phyloP scores from a whole-genome alignment of 2,888 invertebrate species.

The Caenorhabditis imperialis region DNA sequence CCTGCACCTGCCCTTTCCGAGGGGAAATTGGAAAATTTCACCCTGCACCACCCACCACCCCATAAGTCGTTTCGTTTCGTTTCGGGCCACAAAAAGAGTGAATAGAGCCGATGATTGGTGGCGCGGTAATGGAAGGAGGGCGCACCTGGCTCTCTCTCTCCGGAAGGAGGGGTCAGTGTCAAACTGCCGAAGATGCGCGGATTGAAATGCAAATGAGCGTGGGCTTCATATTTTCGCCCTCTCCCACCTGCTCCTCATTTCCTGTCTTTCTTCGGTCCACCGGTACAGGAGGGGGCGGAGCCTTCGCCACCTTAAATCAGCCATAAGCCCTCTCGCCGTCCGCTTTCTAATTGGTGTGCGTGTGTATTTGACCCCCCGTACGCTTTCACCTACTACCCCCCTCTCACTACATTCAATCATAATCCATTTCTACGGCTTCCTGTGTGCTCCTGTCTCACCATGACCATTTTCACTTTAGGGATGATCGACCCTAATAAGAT shows the following conservation, averaged over 20 bases:
- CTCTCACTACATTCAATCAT: background rate
- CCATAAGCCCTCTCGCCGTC: conserved; percentile 12
- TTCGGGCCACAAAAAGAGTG: no score
- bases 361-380: conserved; percentile 23
- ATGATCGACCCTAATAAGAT: conserved; percentile 26
- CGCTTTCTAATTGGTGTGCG: conserved; percentile 32
- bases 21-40: no score
- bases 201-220: no score
- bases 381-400: background rate
- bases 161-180: no score
- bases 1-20: conserved; percentile 16
- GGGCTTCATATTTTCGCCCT: no score
- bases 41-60: no score
- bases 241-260: conserved; percentile 17
- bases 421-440: conserved; percentile 32
- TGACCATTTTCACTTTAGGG: conserved; percentile 34
- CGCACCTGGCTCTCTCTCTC: no score
- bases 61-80: no score
- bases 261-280: background rate
- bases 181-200: no score
- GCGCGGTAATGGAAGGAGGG: no score
- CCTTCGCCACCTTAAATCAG: conserved; percentile 23
- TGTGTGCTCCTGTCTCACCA: no score
- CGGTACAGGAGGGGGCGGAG: conserved; percentile 16
- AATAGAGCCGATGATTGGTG: conserved; percentile 13